A percentile compares a stretch with the other conserved stretches of the same genome.
phyloP scores from a whole-genome alignment of 2,888 invertebrate genomes.

The Pachydiplax longipennis region DNA sequence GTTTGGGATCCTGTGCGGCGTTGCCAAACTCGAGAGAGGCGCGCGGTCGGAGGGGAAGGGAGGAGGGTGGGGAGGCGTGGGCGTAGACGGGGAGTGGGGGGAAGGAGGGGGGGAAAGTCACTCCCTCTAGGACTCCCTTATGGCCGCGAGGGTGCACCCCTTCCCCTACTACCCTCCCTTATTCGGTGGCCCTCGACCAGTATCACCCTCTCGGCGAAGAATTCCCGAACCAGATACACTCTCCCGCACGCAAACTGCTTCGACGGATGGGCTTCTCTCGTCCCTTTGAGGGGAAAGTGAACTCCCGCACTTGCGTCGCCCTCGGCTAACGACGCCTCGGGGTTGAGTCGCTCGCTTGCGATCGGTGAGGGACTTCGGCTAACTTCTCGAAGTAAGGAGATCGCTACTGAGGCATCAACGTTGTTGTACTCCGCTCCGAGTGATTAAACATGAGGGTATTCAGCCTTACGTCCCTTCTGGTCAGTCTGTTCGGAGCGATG shows the following conservation, averaged over 20 bases:
- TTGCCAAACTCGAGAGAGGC: background rate
- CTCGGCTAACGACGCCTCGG: too few relatives aligned
- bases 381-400: too few relatives aligned
- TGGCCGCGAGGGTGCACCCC: background rate
- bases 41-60: background rate
- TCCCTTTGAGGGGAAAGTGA: background rate
- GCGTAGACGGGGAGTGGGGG: background rate
- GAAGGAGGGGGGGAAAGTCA: background rate
- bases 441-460: too few relatives aligned
- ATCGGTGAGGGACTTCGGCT: too few relatives aligned
- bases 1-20: constrained; percentile 30
- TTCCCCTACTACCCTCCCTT: background rate
- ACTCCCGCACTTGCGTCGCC: too few relatives aligned
- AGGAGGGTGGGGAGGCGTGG: background rate
- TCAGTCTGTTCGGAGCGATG: too few relatives aligned
- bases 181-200: constrained; percentile 26
- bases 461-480: too few relatives aligned
- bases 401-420: too few relatives aligned
- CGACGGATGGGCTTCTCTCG: constrained; percentile 41
- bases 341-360: too few relatives aligned
- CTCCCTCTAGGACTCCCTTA: background rate
- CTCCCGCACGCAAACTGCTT: constrained; percentile 46
- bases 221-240: constrained; percentile 42
- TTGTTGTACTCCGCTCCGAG: too few relatives aligned
- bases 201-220: constrained; percentile 46